Evolutionary conservation across 2,797 vertebrate species (phyloP), one percentile per base, ranked within the genome.

Genomic region (Acanthopagrus latus): DNA sequence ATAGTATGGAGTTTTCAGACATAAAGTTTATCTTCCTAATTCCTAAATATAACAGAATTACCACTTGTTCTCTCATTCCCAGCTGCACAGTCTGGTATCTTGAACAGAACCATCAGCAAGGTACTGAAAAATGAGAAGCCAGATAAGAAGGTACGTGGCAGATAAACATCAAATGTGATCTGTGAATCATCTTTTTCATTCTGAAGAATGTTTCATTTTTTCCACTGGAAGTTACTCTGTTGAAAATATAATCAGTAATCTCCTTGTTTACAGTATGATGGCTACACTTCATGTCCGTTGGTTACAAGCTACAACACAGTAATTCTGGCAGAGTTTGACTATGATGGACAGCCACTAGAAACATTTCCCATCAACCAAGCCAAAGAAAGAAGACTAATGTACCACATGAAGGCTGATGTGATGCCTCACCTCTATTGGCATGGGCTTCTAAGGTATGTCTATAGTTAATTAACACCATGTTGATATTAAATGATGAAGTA

Each of bases 381-480:
- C 75, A 99, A 97, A 90, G 97, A 99, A 82, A 95, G 98, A 55
- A 56, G 92, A 68, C 78, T 92, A 56, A 99, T 99, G 98, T 99
- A 96, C 86, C 57, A 96, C 79, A 97, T 99, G 98, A 99, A 99
- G 90, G 98, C 96, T 0, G 94, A 98, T 66, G 0, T 99, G 80
- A 99, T 99, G 98, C 98, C 98, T 55, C 90, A 96, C 69, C 95
- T 99, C 51, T 99, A 99, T 3, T 99, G 98, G 98, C 93, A 98
- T 0, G 93, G 95, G 1, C 94, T 99, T 66, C 96, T 99, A 2
- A 96, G 88, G 98, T 99, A 90, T 94, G 96, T 93, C 75, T 38
- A n/a, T 0, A 1, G 6, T 41, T 10, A 0, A n/a, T 57, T 44
- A 20, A 3, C 14, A 14, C 17, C 20, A 46, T 43, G 7, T 11